Percentiles rank a stretch among this genome's conserved stretches.
Conservation (phyloP, 1,140 invertebrate genomes). For the Aculops lycopersici region DNA sequence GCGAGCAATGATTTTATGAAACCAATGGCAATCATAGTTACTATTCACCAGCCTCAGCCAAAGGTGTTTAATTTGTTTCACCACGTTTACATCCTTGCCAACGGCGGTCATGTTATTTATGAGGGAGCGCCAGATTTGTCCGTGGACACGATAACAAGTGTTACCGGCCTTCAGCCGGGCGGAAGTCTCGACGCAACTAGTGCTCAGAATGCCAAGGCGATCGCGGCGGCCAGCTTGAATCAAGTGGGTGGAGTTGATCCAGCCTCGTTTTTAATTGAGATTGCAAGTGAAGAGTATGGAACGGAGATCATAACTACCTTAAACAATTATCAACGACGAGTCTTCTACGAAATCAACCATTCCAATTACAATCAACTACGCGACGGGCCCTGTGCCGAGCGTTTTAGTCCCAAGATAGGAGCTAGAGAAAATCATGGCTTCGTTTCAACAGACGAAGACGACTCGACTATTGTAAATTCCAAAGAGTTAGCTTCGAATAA, state of each 20-base stretch:
- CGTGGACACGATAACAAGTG: slow-evolving; percentile 2
- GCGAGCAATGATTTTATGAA: background rate
- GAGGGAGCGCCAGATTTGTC: slow-evolving; percentile 2
- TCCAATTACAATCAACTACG: too few species aligned
- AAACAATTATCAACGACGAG: slow-evolving; percentile 1
- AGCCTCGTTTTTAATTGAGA: slow-evolving; percentile 33
- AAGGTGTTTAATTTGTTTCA: slow-evolving; percentile 1
- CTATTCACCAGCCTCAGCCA: slow-evolving; percentile 16
- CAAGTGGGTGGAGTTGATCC: slow-evolving; percentile 61
- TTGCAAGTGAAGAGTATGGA: slow-evolving; percentile 8
- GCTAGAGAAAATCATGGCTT: background rate
- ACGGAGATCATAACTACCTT: slow-evolving; percentile 2
- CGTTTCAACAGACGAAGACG: background rate
- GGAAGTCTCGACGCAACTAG: slow-evolving; percentile 2
- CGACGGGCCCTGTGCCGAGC: too few species aligned
- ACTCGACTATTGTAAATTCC: too few species aligned
- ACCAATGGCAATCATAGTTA: slow-evolving; percentile 29
- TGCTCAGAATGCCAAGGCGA: slow-evolving; percentile 7
- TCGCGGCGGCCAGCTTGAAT: too few species aligned
- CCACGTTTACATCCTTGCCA: slow-evolving; percentile 1
- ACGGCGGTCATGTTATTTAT: slow-evolving; percentile 5
- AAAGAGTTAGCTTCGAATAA: too few species aligned
- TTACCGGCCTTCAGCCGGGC: slow-evolving; percentile 23
- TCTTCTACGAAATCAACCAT: too few species aligned
- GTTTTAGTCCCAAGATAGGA: too few species aligned